Base-by-base conservation (phyloP, 2,113 vertebrate genomes). In the Tretioscincus oriximinensis region DNA sequence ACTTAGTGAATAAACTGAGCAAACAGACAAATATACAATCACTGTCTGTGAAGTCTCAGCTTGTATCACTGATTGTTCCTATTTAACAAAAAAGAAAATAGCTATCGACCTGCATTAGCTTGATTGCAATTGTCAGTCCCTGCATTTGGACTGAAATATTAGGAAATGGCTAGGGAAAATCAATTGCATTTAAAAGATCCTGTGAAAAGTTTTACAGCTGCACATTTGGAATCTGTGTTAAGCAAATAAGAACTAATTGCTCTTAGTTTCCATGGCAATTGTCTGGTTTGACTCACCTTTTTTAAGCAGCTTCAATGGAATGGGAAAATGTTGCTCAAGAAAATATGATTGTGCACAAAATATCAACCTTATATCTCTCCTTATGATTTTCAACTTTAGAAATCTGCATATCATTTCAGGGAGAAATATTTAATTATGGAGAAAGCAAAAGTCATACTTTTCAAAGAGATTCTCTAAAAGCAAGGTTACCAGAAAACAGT, bases 51-150 rank as follows among this genome's bases (percentile, higher is more conserved):
- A 93, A 94, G 86, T 81, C 83, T 77, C 45, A 24, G 84, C 73
- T 86, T 77, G 26, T 91, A 67, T 84, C 89, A 86, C 79, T 68
- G 80, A 92, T 88, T 89, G 92, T 90, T 95, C 87, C 91, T 94
- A 80, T 94, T 93, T 94, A 95, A 93, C 87, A 67, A 91, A 92
- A 41, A 91, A 92, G 93, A 94, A 95, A 95, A 95, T 93, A 77
- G 77, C 41, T 95, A 95, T 95, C 11, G 87, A 96, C 85, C 90
- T 91, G 75, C 88, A 91, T 91, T 91, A 92, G 85, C 88, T 86
- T 93, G 90, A 93, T 91, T 93, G 91, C 78, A 91, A 92, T 29
- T 88, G 91, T 91, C 92, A 92, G 81, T 77, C 84, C 90, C 88
- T 84, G 79, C 83, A 82, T 76, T 90, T 66, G 31, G 45, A 91